Conservation (phyloP, 2,888 invertebrate species). For the Caenorhabditis zanzibari region DNA sequence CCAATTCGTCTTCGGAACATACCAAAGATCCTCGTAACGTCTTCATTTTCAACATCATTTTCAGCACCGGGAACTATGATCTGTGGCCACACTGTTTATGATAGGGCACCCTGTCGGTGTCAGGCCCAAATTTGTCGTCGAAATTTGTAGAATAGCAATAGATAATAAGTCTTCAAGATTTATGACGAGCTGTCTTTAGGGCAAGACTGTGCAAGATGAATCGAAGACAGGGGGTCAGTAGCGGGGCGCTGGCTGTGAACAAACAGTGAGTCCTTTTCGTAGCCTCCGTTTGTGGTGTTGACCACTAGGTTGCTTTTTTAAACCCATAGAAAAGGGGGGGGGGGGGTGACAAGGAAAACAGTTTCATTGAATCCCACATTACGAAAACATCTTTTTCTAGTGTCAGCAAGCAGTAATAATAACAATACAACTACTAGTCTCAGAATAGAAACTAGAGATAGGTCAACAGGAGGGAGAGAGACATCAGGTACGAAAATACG, state of each 20-base stretch:
- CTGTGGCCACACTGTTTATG: slow-evolving; percentile 25
- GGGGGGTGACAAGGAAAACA: not conserved
- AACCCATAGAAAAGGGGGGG: too few relatives aligned
- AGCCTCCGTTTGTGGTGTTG: slow-evolving; percentile 4
- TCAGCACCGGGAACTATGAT: slow-evolving; percentile 4
- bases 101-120: slow-evolving; percentile 27
- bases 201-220: slow-evolving; percentile 3
- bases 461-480: not conserved
- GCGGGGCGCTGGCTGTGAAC: slow-evolving; percentile 5
- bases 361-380: slow-evolving; percentile 11
- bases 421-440: not conserved
- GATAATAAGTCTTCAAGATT: slow-evolving; percentile 20
- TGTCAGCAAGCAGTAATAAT: not conserved
- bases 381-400: slow-evolving; percentile 3
- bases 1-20: slow-evolving; percentile 3
- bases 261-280: not conserved
- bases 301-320: slow-evolving; percentile 10
- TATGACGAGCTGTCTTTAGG: slow-evolving; percentile 12
- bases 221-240: slow-evolving; percentile 7
- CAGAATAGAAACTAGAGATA: not conserved
- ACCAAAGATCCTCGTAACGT: slow-evolving; percentile 1
- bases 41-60: not conserved
- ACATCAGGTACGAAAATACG: slow-evolving; percentile 1
- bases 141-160: slow-evolving; percentile 4
- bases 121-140: slow-evolving; percentile 27